Conservation (phyloP, 2,888 invertebrate genomes). For the Chydorus sphaericus region DNA sequence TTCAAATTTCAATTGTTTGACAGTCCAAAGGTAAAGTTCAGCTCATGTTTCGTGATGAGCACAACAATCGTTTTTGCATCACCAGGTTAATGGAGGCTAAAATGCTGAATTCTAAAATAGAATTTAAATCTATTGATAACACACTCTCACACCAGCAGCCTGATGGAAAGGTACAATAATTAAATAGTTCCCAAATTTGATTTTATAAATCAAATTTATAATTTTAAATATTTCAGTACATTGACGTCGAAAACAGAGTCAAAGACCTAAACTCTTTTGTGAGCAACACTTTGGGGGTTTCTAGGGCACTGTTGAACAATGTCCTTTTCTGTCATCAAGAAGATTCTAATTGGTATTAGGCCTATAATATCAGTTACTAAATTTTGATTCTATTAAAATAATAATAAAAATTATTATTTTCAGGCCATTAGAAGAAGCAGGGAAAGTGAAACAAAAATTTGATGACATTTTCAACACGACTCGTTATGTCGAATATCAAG, state of each 20-base stretch:
- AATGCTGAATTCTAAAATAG: slow-evolving; percentile 32
- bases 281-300: slow-evolving; percentile 60
- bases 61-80: slow-evolving; percentile 47
- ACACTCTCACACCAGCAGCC: slow-evolving; percentile 34
- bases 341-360: slow-evolving; percentile 76
- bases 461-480: slow-evolving; percentile 96
- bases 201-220: neutral
- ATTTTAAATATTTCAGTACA: neutral
- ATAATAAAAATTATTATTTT: slow-evolving; percentile 1
- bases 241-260: slow-evolving; percentile 41
- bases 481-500: slow-evolving; percentile 79
- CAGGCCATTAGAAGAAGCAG: slow-evolving; percentile 82
- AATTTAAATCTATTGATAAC: slow-evolving; percentile 45
- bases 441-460: slow-evolving; percentile 84
- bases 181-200: too few species aligned
- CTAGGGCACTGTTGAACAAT: slow-evolving; percentile 83
- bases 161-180: slow-evolving; percentile 21
- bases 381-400: neutral
- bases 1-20: slow-evolving; percentile 12
- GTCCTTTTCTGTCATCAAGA: slow-evolving; percentile 99
- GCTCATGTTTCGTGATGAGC: slow-evolving; percentile 40
- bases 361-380: too few species aligned
- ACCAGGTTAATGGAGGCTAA: slow-evolving; percentile 50
- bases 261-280: slow-evolving; percentile 58
- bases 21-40: slow-evolving; percentile 29